Percentiles rank a stretch among this genome's conserved stretches.
Evolutionary conservation across 2,888 invertebrate genomes (phyloP).

Genomic region (Dendrolimus houi): DNA sequence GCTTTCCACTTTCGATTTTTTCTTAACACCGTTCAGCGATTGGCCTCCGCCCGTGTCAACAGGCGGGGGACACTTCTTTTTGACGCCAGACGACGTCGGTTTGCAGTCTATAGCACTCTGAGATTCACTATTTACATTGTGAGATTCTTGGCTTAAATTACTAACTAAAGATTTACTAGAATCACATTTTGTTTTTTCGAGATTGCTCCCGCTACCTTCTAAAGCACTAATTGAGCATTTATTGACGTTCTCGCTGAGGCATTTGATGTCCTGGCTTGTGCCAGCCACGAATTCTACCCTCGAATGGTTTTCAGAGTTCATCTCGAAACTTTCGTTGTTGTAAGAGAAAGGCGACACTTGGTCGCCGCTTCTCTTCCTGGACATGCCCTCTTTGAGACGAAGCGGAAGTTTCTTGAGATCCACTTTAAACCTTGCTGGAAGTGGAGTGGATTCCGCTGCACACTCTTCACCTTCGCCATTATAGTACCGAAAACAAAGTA

Average conservation of each 20-base stretch:
- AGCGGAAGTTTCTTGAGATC: constrained; percentile 77
- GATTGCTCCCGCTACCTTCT: constrained; percentile 64
- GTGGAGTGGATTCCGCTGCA: constrained; percentile 77
- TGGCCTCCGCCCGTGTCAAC: constrained; percentile 70
- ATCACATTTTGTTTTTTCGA: constrained; percentile 67
- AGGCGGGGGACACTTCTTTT: constrained; percentile 74
- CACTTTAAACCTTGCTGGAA: constrained; percentile 66
- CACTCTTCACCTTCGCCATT: constrained; percentile 79
- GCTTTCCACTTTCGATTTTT: constrained; percentile 76
- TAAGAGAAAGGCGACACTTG: constrained; percentile 66
- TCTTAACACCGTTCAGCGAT: constrained; percentile 76
- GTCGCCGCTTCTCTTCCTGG: constrained; percentile 65
- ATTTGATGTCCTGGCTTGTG: constrained; percentile 61
- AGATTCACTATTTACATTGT: constrained; percentile 65
- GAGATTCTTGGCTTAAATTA: constrained; percentile 62
- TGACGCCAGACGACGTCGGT: constrained; percentile 65
- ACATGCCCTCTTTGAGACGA: constrained; percentile 71
- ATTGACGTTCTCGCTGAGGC: constrained; percentile 68
- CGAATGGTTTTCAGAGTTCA: constrained; percentile 60
- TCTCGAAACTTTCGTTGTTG: constrained; percentile 71
- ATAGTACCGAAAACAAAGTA: constrained; percentile 83
- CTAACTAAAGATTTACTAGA: constrained; percentile 67
- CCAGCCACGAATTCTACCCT: constrained; percentile 56
- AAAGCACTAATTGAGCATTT: constrained; percentile 76
- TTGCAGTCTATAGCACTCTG: constrained; percentile 47